Base-by-base conservation (phyloP, 1,140 invertebrate genomes). In the Phymastichus coffea region DNA sequence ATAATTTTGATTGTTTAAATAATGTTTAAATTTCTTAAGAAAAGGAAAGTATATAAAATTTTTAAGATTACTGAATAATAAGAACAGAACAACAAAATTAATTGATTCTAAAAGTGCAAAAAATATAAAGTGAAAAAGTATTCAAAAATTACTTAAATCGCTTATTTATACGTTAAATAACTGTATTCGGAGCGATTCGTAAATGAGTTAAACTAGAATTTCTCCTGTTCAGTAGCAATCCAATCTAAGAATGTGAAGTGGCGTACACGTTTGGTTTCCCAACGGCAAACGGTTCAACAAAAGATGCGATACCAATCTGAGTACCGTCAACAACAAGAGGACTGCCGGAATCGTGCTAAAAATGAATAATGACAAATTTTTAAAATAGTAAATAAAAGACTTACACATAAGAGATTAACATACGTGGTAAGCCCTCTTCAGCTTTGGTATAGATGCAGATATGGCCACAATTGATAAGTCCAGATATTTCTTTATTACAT, bases 311-410 rank as follows among this genome's bases (percentile, higher is more conserved):
- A 46, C 87, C 87, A 44, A 81, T 70, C 4, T 78, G 69, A 4
- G 30, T 52, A 8, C 65, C 70, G 3, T 72, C 33, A 1, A 44
- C 35, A 12, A 72, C 71, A 23, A 83, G 68, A 26, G 82, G 82
- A 53, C 86, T 81, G 40, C 86, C 86, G 3, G 84, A 85, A 72
- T 87, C 85, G 44, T 85, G 83, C 83, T 79, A 14, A 3, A 66
- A 62, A n/a, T n/a, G n/a, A n/a, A n/a, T n/a, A n/a, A n/a, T 60
- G 12, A 57, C 6, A 48, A 20, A 19, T 20, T 19, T 22, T 12
- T 8, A 19, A 14, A 3, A 9, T 2, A 19, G 22, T 37, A n/a
- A n/a, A 41, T 26, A 66, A 57, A 23, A 0, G 4, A 0, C n/a
- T n/a, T n/a, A n/a, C n/a, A n/a, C n/a, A n/a, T n/a, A n/a, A 33